Conservation (phyloP, 2,113 vertebrate species). For the Nycticryphes semicollaris region DNA sequence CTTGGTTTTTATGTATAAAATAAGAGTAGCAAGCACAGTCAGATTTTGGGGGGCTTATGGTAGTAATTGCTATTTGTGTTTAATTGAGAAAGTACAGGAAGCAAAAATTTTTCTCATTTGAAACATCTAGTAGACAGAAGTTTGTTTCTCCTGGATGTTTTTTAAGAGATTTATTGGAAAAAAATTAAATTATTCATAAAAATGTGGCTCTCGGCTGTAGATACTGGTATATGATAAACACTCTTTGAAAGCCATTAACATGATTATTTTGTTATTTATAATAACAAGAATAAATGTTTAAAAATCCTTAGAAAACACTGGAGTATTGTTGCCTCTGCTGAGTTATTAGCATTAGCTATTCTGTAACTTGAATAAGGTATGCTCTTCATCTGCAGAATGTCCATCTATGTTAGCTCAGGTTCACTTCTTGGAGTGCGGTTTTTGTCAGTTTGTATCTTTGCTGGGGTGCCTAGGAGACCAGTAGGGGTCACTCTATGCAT, state of each 20-base stretch:
- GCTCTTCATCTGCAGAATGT: not conserved
- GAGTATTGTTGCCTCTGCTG: not conserved
- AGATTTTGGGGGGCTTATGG: not conserved
- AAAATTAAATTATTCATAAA: not conserved
- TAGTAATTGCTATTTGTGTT: not conserved
- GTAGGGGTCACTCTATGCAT: conserved; percentile 78
- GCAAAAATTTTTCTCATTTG: not conserved
- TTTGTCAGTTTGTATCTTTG: not conserved
- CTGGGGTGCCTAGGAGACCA: conserved; percentile 42
- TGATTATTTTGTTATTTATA: not conserved
- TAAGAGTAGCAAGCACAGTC: not conserved
- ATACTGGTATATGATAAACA: not conserved
- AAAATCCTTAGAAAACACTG: not conserved
- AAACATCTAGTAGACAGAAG: not conserved
- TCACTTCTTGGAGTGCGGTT: not conserved
- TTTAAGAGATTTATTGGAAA: not conserved
- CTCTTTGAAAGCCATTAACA: not conserved
- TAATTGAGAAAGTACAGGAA: not conserved
- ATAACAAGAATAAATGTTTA: not conserved
- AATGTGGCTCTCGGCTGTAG: not conserved
- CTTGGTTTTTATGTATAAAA: not conserved
- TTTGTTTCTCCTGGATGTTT: not conserved
- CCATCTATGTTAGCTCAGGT: not conserved
- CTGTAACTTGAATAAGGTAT: not conserved
- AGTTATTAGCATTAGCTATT: not conserved